phyloP scores from a whole-genome alignment of 2,113 vertebrate species.

The Phalacrocorax aristotelis region DNA sequence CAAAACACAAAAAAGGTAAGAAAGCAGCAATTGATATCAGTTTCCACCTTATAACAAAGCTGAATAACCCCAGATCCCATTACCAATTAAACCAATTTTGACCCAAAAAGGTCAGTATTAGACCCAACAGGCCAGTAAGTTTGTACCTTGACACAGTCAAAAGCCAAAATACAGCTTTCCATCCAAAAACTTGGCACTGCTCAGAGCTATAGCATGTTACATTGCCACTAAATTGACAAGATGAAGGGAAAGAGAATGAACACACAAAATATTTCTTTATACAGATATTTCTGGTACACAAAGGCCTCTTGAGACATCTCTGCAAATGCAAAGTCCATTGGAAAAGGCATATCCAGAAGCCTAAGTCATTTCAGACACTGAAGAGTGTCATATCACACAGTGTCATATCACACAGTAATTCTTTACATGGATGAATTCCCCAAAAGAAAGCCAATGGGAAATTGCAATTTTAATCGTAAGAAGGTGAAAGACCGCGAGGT shows the following conservation, averaged over 20 bases:
- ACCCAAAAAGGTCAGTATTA: slow-evolving; percentile 41
- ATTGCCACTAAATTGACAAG: slow-evolving; percentile 21
- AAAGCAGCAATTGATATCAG: slow-evolving; percentile 42
- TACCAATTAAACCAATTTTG: slow-evolving; percentile 21
- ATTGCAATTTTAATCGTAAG: not conserved
- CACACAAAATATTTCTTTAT: slow-evolving; percentile 10
- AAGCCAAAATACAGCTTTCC: slow-evolving; percentile 47
- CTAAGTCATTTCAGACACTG: slow-evolving; percentile 12
- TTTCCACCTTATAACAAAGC: slow-evolving; percentile 42
- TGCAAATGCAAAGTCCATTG: slow-evolving; percentile 10
- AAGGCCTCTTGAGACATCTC: slow-evolving; percentile 37
- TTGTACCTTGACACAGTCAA: slow-evolving; percentile 47
- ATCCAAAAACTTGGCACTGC: not conserved
- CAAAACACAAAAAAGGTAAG: slow-evolving; percentile 65
- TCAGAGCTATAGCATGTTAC: slow-evolving; percentile 18
- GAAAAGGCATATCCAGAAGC: slow-evolving; percentile 26
- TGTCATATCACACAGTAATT: slow-evolving; percentile 48
- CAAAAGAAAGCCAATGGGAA: slow-evolving; percentile 19
- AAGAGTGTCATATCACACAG: slow-evolving; percentile 35
- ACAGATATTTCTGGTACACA: slow-evolving; percentile 13
- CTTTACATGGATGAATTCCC: slow-evolving; percentile 25
- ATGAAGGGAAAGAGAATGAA: not conserved
- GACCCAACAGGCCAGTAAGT: slow-evolving; percentile 14
- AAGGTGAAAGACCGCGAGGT: slow-evolving; percentile 16
- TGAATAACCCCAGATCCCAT: slow-evolving; percentile 2